Base-by-base conservation (phyloP, 2,113 vertebrate genomes). In the Scomber colias region DNA sequence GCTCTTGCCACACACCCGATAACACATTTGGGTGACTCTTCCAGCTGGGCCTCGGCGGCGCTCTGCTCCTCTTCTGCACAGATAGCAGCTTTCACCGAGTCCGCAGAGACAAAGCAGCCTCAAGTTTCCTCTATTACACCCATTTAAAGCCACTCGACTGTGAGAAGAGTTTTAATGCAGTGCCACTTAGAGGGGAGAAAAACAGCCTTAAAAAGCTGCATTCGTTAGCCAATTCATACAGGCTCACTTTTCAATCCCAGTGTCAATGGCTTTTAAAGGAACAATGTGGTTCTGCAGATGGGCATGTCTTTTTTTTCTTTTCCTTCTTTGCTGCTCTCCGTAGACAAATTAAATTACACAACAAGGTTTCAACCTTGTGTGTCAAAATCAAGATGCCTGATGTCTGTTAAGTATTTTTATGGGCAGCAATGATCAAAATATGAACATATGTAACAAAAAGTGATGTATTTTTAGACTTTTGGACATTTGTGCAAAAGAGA, bases 91-190 rank as follows among this genome's bases (percentile, higher is more conserved):
- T 90, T 91, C 83, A 85, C 44, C 1, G 79, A 76, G 85, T 91
- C 90, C 81, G 44, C 78, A 78, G 90, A 88, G 90, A 90, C 91
- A 88, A 85, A 88, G 80, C 86, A 81, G 90, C 86, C 81, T 85
- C 78, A 84, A 82, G 86, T 85, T 89, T 88, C 85, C 84, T 89
- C 75, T 83, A 72, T 91, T 84, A 73, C 71, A 79, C 57, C 82
- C 90, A 83, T 91, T 92, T 87, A 88, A 77, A 91, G 72, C 77
- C 90, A 88, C 88, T 92, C 84, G 48, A 82, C 82, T 91, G 89
- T 89, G 92, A 90, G 87, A 78, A 84, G 84, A 85, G 87, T 83
- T 91, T 89, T 92, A 92, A 94, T 91, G 87, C 76, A 79, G 84
- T 79, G 88, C 87, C 88, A 92, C 91, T 93, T 92, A 84, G 48